Evolutionary conservation across 2,888 invertebrate genomes (phyloP), one percentile per base, ranked within the genome.

Genomic region (Oithona nana): DNA sequence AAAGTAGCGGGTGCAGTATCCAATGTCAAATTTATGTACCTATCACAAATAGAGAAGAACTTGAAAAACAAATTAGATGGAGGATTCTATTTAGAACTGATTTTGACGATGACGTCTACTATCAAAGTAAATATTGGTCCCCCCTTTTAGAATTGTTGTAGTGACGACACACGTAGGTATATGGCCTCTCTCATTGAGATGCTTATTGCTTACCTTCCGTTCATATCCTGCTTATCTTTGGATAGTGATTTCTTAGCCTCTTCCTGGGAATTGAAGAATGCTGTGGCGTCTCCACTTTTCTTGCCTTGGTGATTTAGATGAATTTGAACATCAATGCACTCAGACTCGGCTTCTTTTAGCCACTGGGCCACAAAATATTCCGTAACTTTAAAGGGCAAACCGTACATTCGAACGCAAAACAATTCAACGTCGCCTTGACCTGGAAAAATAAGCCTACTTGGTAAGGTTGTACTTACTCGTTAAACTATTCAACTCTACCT

Each of bases 201-300:
- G 74, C 74, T 95, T 94, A 71, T 95, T 94, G 75, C 93, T 95
- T 66, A n/a, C n/a, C 90, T 83, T 69, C 86, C 86, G 65, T 88
- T 87, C 86, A 90, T 89, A 72, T 88, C 83, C 69, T 86, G 84
- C 70, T 88, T 87, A 73, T 90, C 87, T 72, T 86, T 31, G 28
- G 31, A n/a, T 11, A 39, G 28, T 6, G 51, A 26, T n/a, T 56
- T 52, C 30, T 28, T 24, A 13, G 54, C 39, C 28, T 55, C 59
- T 20, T 26, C 52, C 16, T 57, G 56, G 20, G 48, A 24, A 50
- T 81, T 84, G 71, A 95, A 95, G 71, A 88, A 88, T 0, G 92
- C 92, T 72, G 93, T 90, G 1, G 94, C 93, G 73, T 93, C 92
- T 3, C 95, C 95, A 8, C 90, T 89, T 6, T 93, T 88, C 64